Evolutionary conservation across 2,113 vertebrate species (phyloP), one percentile per base, ranked within the genome.

Genomic region (Pseudorasbora parva): DNA sequence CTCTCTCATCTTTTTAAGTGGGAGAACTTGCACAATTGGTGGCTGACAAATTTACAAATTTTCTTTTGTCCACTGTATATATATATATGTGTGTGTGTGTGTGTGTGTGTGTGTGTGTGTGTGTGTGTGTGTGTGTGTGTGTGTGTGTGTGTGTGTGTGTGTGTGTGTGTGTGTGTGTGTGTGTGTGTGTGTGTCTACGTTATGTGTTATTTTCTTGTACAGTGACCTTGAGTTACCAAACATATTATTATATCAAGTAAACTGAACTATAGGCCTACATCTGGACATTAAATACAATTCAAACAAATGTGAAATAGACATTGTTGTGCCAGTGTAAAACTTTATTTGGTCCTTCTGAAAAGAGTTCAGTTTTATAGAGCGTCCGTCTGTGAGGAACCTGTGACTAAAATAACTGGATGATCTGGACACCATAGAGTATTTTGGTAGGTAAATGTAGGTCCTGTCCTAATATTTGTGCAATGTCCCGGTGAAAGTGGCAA

Each of bases 361-460:
- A 27, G 23, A 51, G 71, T 73, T 47, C 43, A 19, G 23, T 25
- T 74, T 73, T 68, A 10, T 49, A 54, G 49, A 51, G 27, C 25
- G 8, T n/a, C 30, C 27, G n/a, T 49, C 23, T 62, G 33, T 43
- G 54, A 59, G 56, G 27, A 59, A 37, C 8, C 73, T 41, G 76
- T 3, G 41, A 62, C 76, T 78, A 78, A 78, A 78, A 78, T 30
- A 78, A 47, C 57, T 43, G 25, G 25, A 57, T 62, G 76, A 45
- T 25, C 76, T 47, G 76, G 57, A 78, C 56, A 60, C 76, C 33
- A 41, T 1, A 25, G 37, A 78, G 76, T 78, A 78, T 78, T 78
- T 62, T 25, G 15, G 76, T 64, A 30, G 56, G 37, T 25, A 25
- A 60, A 78, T 78, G 56, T 62, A 78, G 76, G 76, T 62, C 76